Evolutionary conservation across 1,140 invertebrate genomes (phyloP).

Genomic region (Drosophila dunni): DNA sequence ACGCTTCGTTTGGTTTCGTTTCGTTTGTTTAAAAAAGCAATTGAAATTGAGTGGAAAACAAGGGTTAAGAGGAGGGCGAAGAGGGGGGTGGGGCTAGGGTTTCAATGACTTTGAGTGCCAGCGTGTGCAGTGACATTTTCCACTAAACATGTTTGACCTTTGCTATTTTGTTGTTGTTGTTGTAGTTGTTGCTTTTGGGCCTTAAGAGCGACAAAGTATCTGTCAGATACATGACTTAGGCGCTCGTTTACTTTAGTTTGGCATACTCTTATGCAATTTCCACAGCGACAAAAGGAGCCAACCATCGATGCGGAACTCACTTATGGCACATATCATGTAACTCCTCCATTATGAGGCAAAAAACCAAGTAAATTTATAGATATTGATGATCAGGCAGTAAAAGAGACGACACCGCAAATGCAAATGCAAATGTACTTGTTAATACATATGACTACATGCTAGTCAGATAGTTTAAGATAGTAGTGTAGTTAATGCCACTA

Average conservation of each 20-base stretch:
- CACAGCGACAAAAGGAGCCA: constrained; percentile 2
- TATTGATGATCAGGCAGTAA: constrained; percentile 59
- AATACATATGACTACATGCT: not conserved
- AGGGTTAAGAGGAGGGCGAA: constrained; percentile 7
- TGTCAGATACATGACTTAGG: constrained; percentile 42
- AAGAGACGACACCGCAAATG: constrained; percentile 12
- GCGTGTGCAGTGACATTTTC: constrained; percentile 77
- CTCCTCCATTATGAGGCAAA: constrained; percentile 68
- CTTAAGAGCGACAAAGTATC: constrained; percentile 19
- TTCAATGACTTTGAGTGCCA: constrained; percentile 48
- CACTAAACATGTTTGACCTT: constrained; percentile 75
- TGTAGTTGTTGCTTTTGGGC: constrained; percentile 1
- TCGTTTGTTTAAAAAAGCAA: constrained; percentile 63
- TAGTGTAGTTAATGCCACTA: constrained; percentile 45
- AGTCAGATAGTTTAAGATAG: constrained; percentile 38
- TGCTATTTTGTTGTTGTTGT: constrained; percentile 34
- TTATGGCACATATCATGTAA: constrained; percentile 44
- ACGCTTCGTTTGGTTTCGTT: constrained; percentile 18
- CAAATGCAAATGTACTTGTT: constrained; percentile 1
- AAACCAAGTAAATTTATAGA: constrained; percentile 18
- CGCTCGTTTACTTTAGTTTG: constrained; percentile 36
- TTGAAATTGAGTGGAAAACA: constrained; percentile 79
- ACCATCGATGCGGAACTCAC: constrained; percentile 45
- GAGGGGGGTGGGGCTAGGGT: constrained; percentile 1
- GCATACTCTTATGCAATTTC: constrained; percentile 36